Evolutionary conservation across 2,888 invertebrate genomes (phyloP), one percentile per base, ranked within the genome.

Genomic region (Phortica okadai): DNA sequence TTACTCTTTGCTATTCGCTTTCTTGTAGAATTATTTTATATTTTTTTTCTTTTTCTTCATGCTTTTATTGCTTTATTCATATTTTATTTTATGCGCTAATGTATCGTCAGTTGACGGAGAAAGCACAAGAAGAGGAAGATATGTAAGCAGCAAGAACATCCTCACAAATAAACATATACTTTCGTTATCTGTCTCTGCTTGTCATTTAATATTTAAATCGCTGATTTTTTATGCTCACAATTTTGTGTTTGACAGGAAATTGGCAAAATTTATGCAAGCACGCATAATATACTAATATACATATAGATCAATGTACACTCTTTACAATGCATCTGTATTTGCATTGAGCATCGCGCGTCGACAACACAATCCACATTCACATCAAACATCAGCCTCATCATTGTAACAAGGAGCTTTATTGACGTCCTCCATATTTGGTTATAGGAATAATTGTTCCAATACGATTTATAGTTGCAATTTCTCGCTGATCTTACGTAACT

Each of bases 51-150:
- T 50, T 14, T 21, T 21, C 21, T 21, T 21, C 21, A 80, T 76
- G 74, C 75, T 82, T 83, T 80, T 79, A 79, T 83, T 80, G 76
- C 78, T 76, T 82, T 83, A 82, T 83, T 82, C 82, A 83, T 84
- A 84, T 82, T 81, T 81, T 79, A 82, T 79, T 78, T 81, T 74
- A 56, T 69, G 56, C 56, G 67, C 67, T 58, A 74, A 74, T 54
- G 50, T 64, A 50, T 50, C 50, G 50, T 50, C 50, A 50, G 21
- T 21, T 21, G 21, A 21, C 21, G 14, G 14, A 50, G 33, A 2
- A 33, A 33, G 33, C 2, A 33, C 4, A 33, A 33, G 33, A 33
- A 2, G 33, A 33, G 4, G 33, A 33, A 33, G 1, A 33, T 33
- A 33, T 33, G 33, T 33, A 33, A 33, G 33, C 33, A 33, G 33